phyloP scores from a whole-genome alignment of 2,888 invertebrate species.

The Bruchidius siliquastri region DNA sequence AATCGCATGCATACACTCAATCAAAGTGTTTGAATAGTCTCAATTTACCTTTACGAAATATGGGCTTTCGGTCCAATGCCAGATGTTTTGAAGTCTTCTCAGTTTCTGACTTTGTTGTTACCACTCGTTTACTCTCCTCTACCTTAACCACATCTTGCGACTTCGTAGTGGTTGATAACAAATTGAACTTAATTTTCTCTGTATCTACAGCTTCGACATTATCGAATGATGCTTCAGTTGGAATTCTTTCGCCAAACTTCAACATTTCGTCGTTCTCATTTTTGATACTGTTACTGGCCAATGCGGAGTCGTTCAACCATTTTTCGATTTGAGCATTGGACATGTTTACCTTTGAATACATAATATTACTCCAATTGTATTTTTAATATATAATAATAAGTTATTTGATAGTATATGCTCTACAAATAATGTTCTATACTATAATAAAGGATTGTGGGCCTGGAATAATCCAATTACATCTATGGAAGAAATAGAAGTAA shows the following conservation, averaged over 20 bases:
- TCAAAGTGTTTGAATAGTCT: neutral
- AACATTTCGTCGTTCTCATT: slow-evolving; percentile 41
- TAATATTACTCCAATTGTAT: too few relatives aligned
- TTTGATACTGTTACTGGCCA: slow-evolving; percentile 41
- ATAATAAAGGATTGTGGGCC: too few relatives aligned
- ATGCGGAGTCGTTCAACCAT: slow-evolving; percentile 51
- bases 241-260: slow-evolving; percentile 41
- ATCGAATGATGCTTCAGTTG: slow-evolving; percentile 33
- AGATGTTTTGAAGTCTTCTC: slow-evolving; percentile 17
- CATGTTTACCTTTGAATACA: slow-evolving; percentile 53
- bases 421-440: too few relatives aligned
- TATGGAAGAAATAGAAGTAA: too few relatives aligned
- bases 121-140: slow-evolving; percentile 7
- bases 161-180: slow-evolving; percentile 6
- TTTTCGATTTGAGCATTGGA: slow-evolving; percentile 66
- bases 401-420: too few relatives aligned
- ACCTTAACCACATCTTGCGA: neutral
- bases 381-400: too few relatives aligned
- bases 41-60: slow-evolving; percentile 52
- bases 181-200: slow-evolving; percentile 27
- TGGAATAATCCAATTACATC: too few relatives aligned
- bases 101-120: slow-evolving; percentile 7
- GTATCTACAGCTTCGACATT: slow-evolving; percentile 26
- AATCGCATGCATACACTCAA: too few relatives aligned
- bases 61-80: slow-evolving; percentile 50